Percentiles rank a stretch among this genome's conserved stretches.
These are phyloP conservation scores for Andrena marginata DNA, from an alignment of 2,888 invertebrate species.

Conservation along the genomic window DNA sequence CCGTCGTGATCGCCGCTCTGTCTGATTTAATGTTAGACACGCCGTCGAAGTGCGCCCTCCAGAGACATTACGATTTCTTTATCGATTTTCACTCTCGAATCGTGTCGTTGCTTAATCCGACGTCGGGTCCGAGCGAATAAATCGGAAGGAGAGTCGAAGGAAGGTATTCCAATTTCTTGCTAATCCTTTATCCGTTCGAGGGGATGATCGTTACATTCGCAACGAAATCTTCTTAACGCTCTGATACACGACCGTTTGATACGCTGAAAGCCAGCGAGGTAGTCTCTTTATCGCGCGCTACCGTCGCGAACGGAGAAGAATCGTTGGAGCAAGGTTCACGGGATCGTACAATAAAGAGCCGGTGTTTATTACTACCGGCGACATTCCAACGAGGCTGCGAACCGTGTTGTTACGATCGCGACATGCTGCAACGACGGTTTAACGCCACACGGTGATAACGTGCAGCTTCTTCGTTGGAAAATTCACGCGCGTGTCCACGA, in stretches of 20 bases:
- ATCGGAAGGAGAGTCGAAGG: not conserved
- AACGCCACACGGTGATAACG: constrained; percentile 29
- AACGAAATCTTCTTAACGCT: constrained; percentile 69
- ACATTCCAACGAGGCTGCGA: constrained; percentile 40
- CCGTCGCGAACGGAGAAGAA: constrained; percentile 46
- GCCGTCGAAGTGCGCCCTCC: not conserved
- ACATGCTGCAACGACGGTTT: constrained; percentile 28
- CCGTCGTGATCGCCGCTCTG: constrained; percentile 19
- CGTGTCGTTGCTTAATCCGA: not conserved
- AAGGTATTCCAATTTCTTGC: not conserved
- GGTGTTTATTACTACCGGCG: constrained; percentile 66
- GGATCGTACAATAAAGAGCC: constrained; percentile 66
- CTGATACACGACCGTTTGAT: constrained; percentile 70
- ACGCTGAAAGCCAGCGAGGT: not conserved
- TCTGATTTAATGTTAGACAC: constrained; percentile 20
- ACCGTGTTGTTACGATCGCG: constrained; percentile 35
- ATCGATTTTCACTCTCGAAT: not conserved
- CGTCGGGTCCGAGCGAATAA: not conserved
- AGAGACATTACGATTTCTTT: not conserved
- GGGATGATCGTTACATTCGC: constrained; percentile 70
- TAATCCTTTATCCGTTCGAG: constrained; percentile 61
- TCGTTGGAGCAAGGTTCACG: constrained; percentile 40
- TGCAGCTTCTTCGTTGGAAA: constrained; percentile 15
- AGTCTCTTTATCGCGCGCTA: constrained; percentile 11
- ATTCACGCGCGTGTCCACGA: constrained; percentile 8